These are phyloP conservation scores for Montipora capricornis DNA, from an alignment of 64 coral and sea anemone genomes.

Conservation along the genomic window DNA sequence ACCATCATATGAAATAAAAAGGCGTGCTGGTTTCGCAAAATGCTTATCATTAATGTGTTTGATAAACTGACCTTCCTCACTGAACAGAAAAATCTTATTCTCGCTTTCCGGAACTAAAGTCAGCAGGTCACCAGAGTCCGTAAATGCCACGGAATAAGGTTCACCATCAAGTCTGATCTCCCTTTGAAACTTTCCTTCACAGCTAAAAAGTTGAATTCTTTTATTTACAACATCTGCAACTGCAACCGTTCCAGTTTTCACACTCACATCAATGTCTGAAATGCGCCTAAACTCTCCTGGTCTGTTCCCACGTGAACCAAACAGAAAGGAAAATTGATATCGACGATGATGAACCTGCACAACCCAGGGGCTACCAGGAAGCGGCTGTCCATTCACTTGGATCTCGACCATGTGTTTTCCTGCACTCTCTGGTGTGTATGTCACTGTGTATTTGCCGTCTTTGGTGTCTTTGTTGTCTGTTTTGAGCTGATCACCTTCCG, in stretches of 20 bases:
- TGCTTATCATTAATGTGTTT: not conserved
- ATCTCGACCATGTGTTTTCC: not conserved
- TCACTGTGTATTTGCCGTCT: no score
- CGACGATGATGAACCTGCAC: not conserved
- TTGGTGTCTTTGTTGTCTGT: no score
- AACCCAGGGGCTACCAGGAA: not conserved
- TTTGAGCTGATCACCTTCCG: no score
- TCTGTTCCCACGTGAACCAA: not conserved
- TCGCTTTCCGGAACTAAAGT: no score
- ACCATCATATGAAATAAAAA: conserved; percentile 3
- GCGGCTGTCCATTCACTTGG: conserved; percentile 1
- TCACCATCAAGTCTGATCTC: no score
- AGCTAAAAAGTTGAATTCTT: conserved; percentile 23
- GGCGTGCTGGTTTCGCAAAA: not conserved
- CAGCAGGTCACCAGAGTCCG: no score
- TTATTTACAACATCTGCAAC: conserved; percentile 1
- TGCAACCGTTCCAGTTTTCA: conserved; percentile 4
- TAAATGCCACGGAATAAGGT: no score
- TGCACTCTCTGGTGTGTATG: no score
- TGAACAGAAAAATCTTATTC: no score
- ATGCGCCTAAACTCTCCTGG: not conserved
- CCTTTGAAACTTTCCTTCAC: not conserved
- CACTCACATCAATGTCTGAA: not conserved
- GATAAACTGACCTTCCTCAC: no score
- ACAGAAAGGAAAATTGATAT: not conserved